Percentiles rank a stretch among this genome's conserved stretches.
phyloP scores from a whole-genome alignment of 2,888 invertebrate genomes.

The Caenorhabditis sp. region DNA sequence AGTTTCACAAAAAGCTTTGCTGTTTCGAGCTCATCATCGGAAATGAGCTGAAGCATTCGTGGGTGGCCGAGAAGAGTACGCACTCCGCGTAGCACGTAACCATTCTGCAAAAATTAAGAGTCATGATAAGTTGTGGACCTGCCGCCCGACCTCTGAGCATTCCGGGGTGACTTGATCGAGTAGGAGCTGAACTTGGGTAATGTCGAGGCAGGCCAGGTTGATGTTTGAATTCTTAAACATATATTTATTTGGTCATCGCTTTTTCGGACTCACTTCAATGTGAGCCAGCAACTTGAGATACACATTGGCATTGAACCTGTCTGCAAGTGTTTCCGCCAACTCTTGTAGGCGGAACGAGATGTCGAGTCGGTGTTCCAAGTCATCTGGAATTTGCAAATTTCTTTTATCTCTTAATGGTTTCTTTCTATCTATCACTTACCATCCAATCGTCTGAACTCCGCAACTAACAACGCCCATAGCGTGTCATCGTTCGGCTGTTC shows the following conservation, averaged over 20 bases:
- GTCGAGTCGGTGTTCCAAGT: conserved; percentile 16
- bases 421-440: too few species aligned
- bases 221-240: conserved; percentile 9
- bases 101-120: background rate
- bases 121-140: background rate
- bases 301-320: conserved; percentile 11
- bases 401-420: background rate
- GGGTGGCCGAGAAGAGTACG: conserved; percentile 8
- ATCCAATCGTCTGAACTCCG: conserved; percentile 29
- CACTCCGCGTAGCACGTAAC: conserved; percentile 28
- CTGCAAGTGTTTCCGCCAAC: conserved; percentile 4
- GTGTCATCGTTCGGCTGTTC: conserved; percentile 25
- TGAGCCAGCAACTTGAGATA: conserved; percentile 32
- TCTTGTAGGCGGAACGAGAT: conserved; percentile 27
- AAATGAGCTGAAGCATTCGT: conserved; percentile 25
- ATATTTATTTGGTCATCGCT: background rate
- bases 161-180: conserved; percentile 5
- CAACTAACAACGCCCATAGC: conserved; percentile 9
- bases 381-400: background rate
- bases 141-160: background rate
- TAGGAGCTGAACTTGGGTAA: conserved; percentile 4
- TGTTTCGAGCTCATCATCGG: conserved; percentile 34
- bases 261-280: conserved; percentile 1
- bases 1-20: conserved; percentile 18
- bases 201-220: conserved; percentile 5